A percentile compares a stretch with the other conserved stretches of the same genome.
These are phyloP conservation scores for Aspidiotus destructor DNA, from an alignment of 2,888 invertebrate species.

Conservation along the genomic window DNA sequence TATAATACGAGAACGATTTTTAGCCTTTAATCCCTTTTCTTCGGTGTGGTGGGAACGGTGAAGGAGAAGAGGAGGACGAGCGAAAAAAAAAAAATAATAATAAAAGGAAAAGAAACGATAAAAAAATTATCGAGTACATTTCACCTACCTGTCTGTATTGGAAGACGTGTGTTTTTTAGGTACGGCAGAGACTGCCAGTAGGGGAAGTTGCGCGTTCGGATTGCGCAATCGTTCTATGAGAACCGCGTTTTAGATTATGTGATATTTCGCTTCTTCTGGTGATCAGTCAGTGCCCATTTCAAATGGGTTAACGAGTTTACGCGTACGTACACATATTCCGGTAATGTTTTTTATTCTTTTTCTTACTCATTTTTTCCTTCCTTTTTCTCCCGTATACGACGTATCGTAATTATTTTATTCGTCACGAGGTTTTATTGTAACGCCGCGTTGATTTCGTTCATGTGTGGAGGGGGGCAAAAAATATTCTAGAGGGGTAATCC, in stretches of 20 bases:
- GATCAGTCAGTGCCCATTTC: constrained; percentile 31
- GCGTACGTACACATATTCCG: constrained; percentile 25
- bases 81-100: constrained; percentile 4
- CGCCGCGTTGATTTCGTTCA: constrained; percentile 10
- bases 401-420: constrained; percentile 20
- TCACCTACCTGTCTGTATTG: constrained; percentile 5
- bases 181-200: neutral
- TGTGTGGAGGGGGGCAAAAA: constrained; percentile 26
- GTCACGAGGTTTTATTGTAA: constrained; percentile 31
- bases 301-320: constrained; percentile 32
- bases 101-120: neutral
- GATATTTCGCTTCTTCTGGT: constrained; percentile 20
- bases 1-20: too few relatives aligned
- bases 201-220: constrained; percentile 26
- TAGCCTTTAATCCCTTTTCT: neutral
- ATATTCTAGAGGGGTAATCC: constrained; percentile 25
- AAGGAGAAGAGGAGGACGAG: neutral
- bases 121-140: constrained; percentile 11
- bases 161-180: neutral
- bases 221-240: constrained; percentile 19
- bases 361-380: too few relatives aligned
- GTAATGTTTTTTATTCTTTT: constrained; percentile 20
- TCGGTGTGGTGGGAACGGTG: neutral
- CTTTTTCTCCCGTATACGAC: constrained; percentile 1
- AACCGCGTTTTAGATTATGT: constrained; percentile 27